Evolutionary conservation across 1,140 invertebrate genomes (phyloP).

Genomic region (Pogonomyrmex californicus): DNA sequence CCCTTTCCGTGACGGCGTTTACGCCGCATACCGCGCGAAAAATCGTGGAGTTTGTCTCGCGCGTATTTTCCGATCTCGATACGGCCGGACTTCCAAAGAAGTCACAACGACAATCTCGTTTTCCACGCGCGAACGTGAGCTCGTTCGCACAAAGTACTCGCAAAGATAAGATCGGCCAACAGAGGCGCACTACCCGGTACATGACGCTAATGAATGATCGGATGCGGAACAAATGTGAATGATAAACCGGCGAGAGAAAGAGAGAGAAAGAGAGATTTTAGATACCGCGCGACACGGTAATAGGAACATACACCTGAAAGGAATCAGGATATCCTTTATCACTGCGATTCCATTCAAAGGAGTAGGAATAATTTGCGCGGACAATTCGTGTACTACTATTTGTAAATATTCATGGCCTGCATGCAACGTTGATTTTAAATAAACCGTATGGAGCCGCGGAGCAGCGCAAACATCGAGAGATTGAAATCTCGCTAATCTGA

Average conservation of each 20-base stretch:
- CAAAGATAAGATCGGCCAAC: slow-evolving; percentile 12
- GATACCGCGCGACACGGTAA: background rate
- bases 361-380: slow-evolving; percentile 12
- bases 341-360: background rate
- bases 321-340: background rate
- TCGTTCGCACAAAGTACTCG: background rate
- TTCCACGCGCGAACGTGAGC: background rate
- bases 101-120: background rate
- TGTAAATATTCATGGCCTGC: slow-evolving; percentile 32
- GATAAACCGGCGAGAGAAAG: background rate
- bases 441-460: slow-evolving; percentile 14
- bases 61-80: background rate
- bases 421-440: slow-evolving; percentile 42
- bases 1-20: slow-evolving; percentile 10
- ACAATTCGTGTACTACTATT: background rate
- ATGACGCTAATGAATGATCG: slow-evolving; percentile 48
- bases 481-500: slow-evolving; percentile 49
- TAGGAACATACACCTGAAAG: too few relatives aligned
- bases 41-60: background rate
- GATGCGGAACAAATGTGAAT: slow-evolving; percentile 25
- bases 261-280: slow-evolving; percentile 1
- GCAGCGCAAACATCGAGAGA: slow-evolving; percentile 33
- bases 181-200: background rate
- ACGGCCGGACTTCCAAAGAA: background rate
- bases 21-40: slow-evolving; percentile 26